Conservation (phyloP, 2,888 invertebrate species). For the Gortyna flavago region DNA sequence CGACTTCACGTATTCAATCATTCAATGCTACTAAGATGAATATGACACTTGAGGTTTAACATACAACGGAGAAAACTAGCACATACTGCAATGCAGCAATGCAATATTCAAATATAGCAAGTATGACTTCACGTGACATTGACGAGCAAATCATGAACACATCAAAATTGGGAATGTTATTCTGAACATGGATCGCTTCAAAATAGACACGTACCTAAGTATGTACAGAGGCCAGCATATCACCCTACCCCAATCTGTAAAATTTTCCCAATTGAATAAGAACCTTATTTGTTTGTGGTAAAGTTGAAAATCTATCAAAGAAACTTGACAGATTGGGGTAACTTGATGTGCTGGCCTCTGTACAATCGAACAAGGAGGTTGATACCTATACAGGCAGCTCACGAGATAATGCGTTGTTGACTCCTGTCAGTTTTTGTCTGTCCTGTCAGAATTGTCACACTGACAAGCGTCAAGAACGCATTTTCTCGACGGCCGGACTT, state of each 20-base stretch:
- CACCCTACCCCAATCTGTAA: too few relatives aligned
- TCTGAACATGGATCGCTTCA: not conserved
- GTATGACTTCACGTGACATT: not conserved
- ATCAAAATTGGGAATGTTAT: not conserved
- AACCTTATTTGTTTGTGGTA: too few relatives aligned
- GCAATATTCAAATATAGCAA: not conserved
- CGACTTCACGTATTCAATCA: constrained; percentile 4
- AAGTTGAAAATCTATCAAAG: too few relatives aligned
- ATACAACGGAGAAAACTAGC: not conserved
- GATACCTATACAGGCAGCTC: not conserved
- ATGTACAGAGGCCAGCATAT: too few relatives aligned
- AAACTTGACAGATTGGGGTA: too few relatives aligned
- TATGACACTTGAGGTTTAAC: constrained; percentile 9
- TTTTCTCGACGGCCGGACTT: too few relatives aligned
- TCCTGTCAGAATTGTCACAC: too few relatives aligned
- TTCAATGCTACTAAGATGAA: constrained; percentile 10
- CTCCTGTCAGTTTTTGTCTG: too few relatives aligned
- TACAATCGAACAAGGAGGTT: not conserved
- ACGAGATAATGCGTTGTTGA: not conserved
- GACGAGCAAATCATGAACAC: constrained; percentile 1
- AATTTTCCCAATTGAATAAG: too few relatives aligned
- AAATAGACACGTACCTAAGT: too few relatives aligned
- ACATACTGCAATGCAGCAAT: constrained; percentile 5
- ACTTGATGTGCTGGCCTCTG: too few relatives aligned
- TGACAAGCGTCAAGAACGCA: too few relatives aligned